Evolutionary conservation across 2,797 vertebrate genomes (phyloP), one percentile per base, ranked within the genome.

Genomic region (Sternarchorhynchus goeldii): DNA sequence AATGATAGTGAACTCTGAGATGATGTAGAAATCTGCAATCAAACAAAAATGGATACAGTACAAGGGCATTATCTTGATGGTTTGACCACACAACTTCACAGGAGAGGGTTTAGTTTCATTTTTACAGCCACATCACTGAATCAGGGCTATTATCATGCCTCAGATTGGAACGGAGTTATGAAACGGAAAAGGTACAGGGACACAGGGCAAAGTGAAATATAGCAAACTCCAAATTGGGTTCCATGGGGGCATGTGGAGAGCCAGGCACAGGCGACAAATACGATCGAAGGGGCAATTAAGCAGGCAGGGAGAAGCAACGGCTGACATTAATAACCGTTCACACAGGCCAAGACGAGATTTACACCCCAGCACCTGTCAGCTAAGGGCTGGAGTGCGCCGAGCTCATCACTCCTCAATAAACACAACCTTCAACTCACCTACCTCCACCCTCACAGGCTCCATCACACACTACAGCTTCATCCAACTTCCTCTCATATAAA

Each of bases 311-410:
- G 85, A 87, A 84, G 87, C 85, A 88, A 88, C 86, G 83, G 85
- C 72, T 81, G 83, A 90, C 90, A 91, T 91, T 91, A 91, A 91
- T 91, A 91, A 90, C 89, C 88, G 89, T 88, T 77, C 76, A 81
- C 84, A 82, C 77, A 84, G 87, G 84, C 88, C 85, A 83, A 86
- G 86, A 90, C 86, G 87, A 91, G 89, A 90, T 92, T 90, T 90
- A 92, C 91, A 89, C 87, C 85, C 77, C 50, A 82, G 79, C 82
- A 29, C 81, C 79, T 80, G 81, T 39, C 75, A 84, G 20, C 81
- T 75, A 84, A 76, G 36, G 76, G 76, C 67, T 56, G 64, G 29
- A 80, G 82, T 68, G 62, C 68, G 87, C 69, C 81, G 73, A 83
- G 86, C 85, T 90, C 86, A 90, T 90, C 88, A 88, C 84, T 87